Percentiles rank a stretch among this genome's conserved stretches.
Evolutionary conservation across 2,888 invertebrate species (phyloP).

Genomic region (Cybosia mesomella): DNA sequence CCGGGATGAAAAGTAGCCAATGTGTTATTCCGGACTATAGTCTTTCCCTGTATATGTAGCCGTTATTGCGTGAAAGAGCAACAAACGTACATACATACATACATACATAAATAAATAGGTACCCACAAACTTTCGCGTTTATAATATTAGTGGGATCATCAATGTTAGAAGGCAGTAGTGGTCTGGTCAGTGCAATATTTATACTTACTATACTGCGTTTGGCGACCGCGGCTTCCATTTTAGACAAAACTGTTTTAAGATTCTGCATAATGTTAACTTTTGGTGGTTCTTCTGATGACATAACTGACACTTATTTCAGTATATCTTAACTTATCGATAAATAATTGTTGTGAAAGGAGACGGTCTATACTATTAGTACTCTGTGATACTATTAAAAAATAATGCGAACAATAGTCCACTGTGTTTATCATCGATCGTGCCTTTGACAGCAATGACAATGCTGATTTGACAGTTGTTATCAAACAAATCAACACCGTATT

Average conservation of each 20-base stretch:
- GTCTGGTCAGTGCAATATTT: not conserved
- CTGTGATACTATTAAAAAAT: too few relatives aligned
- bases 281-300: conserved; percentile 64
- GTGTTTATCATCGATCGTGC: conserved; percentile 1
- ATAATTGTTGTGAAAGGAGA: not conserved
- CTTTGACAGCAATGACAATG: not conserved
- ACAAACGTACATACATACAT: too few relatives aligned
- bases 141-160: too few relatives aligned
- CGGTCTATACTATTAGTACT: too few relatives aligned
- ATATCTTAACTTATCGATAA: not conserved
- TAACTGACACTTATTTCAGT: conserved; percentile 41
- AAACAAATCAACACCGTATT: not conserved
- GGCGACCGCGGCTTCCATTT: conserved; percentile 87
- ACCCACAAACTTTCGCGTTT: too few relatives aligned
- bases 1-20: too few relatives aligned
- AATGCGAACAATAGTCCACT: too few relatives aligned
- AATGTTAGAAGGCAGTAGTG: not conserved
- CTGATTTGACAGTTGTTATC: conserved; percentile 9
- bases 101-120: too few relatives aligned
- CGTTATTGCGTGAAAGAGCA: too few relatives aligned
- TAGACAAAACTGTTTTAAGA: conserved; percentile 85
- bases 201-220: conserved; percentile 87
- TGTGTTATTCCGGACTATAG: too few relatives aligned
- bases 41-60: too few relatives aligned
- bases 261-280: conserved; percentile 84